Evolutionary conservation across 2,113 vertebrate species (phyloP).

Genomic region (Mormyrus lacerda): DNA sequence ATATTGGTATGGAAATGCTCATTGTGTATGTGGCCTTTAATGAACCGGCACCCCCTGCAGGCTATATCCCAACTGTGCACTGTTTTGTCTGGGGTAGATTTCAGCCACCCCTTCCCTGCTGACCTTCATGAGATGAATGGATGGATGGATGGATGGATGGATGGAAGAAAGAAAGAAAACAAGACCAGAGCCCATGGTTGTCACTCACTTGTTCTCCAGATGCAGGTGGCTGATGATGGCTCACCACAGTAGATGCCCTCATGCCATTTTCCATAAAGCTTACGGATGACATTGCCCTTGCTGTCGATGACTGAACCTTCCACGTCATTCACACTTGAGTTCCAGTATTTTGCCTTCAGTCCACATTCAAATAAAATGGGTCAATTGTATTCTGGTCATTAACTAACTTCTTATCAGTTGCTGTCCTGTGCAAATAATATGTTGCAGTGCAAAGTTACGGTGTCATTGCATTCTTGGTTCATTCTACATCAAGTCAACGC

Average conservation of each 20-base stretch:
- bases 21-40: background rate
- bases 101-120: background rate
- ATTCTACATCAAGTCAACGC: background rate
- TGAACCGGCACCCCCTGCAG: background rate
- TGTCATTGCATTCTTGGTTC: background rate
- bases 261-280: slow-evolving; percentile 92
- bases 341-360: slow-evolving; percentile 87
- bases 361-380: background rate
- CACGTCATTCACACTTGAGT: slow-evolving; percentile 82
- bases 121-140: too few species aligned
- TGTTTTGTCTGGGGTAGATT: background rate
- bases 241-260: slow-evolving; percentile 83
- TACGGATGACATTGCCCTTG: slow-evolving; percentile 74
- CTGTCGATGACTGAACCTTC: slow-evolving; percentile 78
- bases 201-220: slow-evolving; percentile 90
- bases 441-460: background rate
- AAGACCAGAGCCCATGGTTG: background rate
- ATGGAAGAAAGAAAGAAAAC: too few species aligned
- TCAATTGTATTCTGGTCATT: background rate
- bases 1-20: background rate
- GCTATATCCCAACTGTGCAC: background rate
- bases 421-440: background rate
- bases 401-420: background rate
- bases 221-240: slow-evolving; percentile 72
- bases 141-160: background rate